These are phyloP conservation scores for Microplitis demolitor DNA, from an alignment of 1,140 invertebrate species.

Conservation along the genomic window DNA sequence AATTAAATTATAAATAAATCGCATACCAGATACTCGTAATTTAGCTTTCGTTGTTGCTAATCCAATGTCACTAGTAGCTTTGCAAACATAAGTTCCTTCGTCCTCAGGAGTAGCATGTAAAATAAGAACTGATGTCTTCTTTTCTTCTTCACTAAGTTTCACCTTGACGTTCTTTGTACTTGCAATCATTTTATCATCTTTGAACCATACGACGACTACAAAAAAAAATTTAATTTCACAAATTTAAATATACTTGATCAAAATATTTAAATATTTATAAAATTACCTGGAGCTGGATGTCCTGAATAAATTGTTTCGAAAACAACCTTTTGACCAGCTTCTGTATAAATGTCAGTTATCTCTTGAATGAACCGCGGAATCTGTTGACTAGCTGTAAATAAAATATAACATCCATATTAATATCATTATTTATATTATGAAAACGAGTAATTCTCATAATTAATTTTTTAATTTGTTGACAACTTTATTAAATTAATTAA, in stretches of 20 bases:
- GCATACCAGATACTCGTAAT: conserved; percentile 70
- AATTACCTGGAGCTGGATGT: conserved; percentile 80
- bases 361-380: conserved; percentile 82
- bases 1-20: background rate
- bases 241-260: background rate
- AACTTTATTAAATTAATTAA: background rate
- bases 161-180: conserved; percentile 74
- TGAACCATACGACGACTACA: conserved; percentile 87
- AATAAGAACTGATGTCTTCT: conserved; percentile 75
- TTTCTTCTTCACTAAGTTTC: conserved; percentile 70
- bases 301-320: conserved; percentile 82
- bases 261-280: background rate
- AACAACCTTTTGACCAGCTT: conserved; percentile 74
- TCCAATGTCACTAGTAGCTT: conserved; percentile 81
- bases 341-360: conserved; percentile 74
- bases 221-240: conserved; percentile 4
- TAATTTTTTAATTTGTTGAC: conserved; percentile 20
- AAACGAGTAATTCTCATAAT: background rate
- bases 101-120: conserved; percentile 71
- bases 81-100: conserved; percentile 85
- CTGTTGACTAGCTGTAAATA: conserved; percentile 74
- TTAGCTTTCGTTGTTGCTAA: conserved; percentile 80
- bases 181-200: conserved; percentile 79
- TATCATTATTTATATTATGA: background rate
- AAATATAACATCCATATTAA: background rate